Percentiles rank a stretch among this genome's conserved stretches.
Conservation (phyloP, 2,797 vertebrate genomes). For the Xenopus petersii region DNA sequence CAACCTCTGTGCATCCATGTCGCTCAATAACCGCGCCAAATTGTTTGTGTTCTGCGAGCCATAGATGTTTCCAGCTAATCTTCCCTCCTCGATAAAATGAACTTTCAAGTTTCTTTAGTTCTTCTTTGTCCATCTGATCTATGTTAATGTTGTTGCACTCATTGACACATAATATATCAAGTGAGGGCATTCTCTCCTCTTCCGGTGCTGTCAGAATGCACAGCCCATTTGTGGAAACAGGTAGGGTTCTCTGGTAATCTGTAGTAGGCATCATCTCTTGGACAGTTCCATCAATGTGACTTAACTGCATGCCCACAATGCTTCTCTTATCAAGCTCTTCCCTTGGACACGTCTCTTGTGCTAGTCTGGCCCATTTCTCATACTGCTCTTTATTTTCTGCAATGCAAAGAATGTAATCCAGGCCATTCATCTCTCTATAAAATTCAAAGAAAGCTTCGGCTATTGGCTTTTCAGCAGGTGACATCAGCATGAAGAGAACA, state of each 20-base stretch:
- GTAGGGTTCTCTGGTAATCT: constrained; percentile 58
- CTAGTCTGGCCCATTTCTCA: constrained; percentile 69
- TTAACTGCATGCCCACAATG: constrained; percentile 77
- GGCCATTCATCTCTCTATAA: constrained; percentile 76
- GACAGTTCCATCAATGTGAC: constrained; percentile 72
- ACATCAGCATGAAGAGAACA: constrained; percentile 75
- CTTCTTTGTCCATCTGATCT: constrained; percentile 53
- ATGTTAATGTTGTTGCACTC: constrained; percentile 68
- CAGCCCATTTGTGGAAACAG: constrained; percentile 62
- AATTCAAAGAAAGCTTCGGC: constrained; percentile 77
- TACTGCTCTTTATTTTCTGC: constrained; percentile 70
- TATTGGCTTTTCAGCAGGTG: constrained; percentile 72
- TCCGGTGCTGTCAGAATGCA: constrained; percentile 63
- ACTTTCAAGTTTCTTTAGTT: constrained; percentile 63
- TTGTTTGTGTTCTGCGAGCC: constrained; percentile 55
- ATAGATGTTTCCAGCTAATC: constrained; percentile 61
- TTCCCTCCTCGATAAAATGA: constrained; percentile 72
- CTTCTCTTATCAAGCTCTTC: constrained; percentile 63
- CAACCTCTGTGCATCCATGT: constrained; percentile 38
- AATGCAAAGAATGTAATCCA: constrained; percentile 75
- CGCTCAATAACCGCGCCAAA: constrained; percentile 61
- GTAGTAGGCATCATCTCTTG: constrained; percentile 62
- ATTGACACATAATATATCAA: constrained; percentile 73
- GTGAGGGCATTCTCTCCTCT: constrained; percentile 72
- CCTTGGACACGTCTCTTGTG: constrained; percentile 66